A percentile compares a stretch with the other conserved stretches of the same genome.
phyloP scores from a whole-genome alignment of 2,113 vertebrate species.

The Saguinus midas region DNA sequence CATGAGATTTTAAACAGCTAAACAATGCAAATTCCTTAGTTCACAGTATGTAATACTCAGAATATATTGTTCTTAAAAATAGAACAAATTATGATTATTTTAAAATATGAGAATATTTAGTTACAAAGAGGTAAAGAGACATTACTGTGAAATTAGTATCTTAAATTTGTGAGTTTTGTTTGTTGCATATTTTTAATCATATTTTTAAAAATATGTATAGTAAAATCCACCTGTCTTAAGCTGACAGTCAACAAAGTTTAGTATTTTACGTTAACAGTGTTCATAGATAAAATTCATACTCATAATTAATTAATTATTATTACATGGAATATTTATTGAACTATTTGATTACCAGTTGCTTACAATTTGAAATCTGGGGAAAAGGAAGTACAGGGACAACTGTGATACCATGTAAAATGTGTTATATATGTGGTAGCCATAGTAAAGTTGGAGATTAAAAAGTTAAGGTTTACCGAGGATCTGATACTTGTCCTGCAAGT shows the following conservation, averaged over 20 bases:
- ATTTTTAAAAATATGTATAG: neutral
- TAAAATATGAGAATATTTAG: neutral
- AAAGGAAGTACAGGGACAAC: neutral
- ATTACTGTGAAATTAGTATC: neutral
- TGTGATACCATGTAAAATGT: neutral
- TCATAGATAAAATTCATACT: neutral
- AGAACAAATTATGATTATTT: neutral
- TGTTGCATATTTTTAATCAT: neutral
- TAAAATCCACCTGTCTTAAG: neutral
- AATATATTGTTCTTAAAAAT: neutral
- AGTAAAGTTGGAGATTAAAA: neutral
- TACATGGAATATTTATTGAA: neutral
- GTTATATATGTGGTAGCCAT: neutral
- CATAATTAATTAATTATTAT: neutral
- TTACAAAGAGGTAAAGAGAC: neutral
- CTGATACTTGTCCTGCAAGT: neutral
- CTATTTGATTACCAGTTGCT: neutral
- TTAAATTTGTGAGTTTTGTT: neutral
- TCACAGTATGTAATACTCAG: neutral
- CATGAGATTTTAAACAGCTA: neutral
- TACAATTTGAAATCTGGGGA: neutral
- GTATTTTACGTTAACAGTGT: neutral
- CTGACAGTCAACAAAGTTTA: neutral
- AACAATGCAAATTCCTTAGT: neutral
- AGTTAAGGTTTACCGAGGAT: neutral